Evolutionary conservation across 35 echinoderm and acorn worm genomes (phyloP).

Genomic region (Ptychodera flava): DNA sequence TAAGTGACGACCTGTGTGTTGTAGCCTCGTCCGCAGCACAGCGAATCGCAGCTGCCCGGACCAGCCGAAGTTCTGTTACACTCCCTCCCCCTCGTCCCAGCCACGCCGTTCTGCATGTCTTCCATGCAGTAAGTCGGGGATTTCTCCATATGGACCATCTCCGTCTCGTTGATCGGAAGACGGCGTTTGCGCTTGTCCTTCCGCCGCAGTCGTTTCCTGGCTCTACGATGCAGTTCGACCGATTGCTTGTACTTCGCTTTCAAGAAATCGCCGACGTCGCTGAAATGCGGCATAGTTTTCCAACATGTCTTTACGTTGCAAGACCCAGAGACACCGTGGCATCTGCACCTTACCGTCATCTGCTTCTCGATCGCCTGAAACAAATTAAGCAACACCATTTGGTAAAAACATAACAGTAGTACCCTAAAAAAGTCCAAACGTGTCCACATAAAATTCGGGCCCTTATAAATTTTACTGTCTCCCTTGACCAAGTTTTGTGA

Average conservation of each 20-base stretch:
- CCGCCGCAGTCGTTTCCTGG: conserved; percentile 25
- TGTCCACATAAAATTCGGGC: neutral
- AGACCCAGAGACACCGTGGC: conserved; percentile 61
- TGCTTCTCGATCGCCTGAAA: conserved; percentile 36
- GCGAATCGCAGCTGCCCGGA: conserved; percentile 14
- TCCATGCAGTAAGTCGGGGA: conserved; percentile 38
- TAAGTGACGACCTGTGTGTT: conserved; percentile 34
- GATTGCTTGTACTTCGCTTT: conserved; percentile 33
- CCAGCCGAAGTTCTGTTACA: conserved; percentile 40
- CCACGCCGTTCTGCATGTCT: conserved; percentile 8
- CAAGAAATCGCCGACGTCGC: conserved; percentile 46
- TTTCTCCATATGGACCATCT: conserved; percentile 25
- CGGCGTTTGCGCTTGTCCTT: conserved; percentile 19
- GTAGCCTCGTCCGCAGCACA: conserved; percentile 52
- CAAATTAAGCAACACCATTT: neutral
- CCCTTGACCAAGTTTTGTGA: neutral
- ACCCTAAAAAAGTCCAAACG: neutral
- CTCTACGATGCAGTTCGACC: neutral
- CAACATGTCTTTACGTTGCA: conserved; percentile 71
- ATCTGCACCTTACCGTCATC: conserved; percentile 54
- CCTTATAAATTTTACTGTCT: neutral
- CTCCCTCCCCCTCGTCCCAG: conserved; percentile 36
- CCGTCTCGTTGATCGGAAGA: conserved; percentile 2
- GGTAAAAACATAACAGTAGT: neutral
- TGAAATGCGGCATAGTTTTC: conserved; percentile 52